A percentile compares a stretch with the other conserved stretches of the same genome.
These are phyloP conservation scores for Heliconius aoede DNA, from an alignment of 2,888 invertebrate species.

Conservation along the genomic window DNA sequence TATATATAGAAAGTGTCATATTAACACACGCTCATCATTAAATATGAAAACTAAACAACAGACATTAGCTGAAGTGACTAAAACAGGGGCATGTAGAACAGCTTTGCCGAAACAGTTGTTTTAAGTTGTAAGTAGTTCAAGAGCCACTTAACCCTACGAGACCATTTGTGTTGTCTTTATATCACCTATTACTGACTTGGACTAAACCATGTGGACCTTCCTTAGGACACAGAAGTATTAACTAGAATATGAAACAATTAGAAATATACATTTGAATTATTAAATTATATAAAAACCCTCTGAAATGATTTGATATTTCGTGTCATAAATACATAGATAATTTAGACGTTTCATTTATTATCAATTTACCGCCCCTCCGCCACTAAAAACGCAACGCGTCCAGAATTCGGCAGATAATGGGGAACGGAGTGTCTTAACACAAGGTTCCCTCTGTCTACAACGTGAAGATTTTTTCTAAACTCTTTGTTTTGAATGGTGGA, in stretches of 20 bases:
- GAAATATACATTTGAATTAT: neutral
- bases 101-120: slow-evolving; percentile 16
- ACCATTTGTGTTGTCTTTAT: slow-evolving; percentile 3
- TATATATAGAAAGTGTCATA: neutral
- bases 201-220: slow-evolving; percentile 3
- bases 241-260: neutral
- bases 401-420: too few relatives aligned
- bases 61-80: slow-evolving; percentile 1
- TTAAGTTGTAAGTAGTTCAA: slow-evolving; percentile 17
- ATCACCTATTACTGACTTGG: neutral
- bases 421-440: too few relatives aligned
- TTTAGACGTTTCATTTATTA: too few relatives aligned
- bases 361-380: too few relatives aligned
- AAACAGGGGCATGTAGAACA: slow-evolving; percentile 11
- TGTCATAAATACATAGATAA: neutral
- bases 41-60: slow-evolving; percentile 6
- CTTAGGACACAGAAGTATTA: neutral
- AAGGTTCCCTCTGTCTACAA: too few relatives aligned
- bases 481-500: neutral
- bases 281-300: neutral
- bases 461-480: too few relatives aligned
- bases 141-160: slow-evolving; percentile 14
- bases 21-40: neutral
- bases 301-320: neutral
- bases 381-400: too few relatives aligned